Evolutionary conservation across 2,113 vertebrate species (phyloP).

Genomic region (Epinephelus lanceolatus): DNA sequence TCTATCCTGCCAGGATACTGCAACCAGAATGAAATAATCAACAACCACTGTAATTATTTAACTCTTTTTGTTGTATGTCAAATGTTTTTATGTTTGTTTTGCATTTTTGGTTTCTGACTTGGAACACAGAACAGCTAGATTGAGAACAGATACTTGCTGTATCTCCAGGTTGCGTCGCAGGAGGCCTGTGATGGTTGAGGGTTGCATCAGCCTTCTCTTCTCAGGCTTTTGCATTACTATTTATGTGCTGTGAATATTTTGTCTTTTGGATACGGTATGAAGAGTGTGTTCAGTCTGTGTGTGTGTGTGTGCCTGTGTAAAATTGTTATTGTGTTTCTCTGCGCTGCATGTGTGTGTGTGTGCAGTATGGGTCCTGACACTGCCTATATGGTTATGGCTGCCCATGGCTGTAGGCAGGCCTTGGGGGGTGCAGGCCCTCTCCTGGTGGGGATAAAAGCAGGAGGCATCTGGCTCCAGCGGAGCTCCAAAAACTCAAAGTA

Average conservation of each 20-base stretch:
- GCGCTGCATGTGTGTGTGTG: conserved; percentile 15
- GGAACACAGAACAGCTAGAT: not conserved
- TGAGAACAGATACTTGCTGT: not conserved
- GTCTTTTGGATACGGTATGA: conserved; percentile 67
- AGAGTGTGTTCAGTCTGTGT: conserved; percentile 30
- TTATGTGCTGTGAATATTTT: conserved; percentile 76
- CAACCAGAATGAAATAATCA: conserved; percentile 24
- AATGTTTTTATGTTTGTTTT: conserved; percentile 34
- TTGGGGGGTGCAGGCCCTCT: conserved; percentile 90
- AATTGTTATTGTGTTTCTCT: not conserved
- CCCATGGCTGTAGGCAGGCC: conserved; percentile 90
- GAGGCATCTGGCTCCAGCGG: conserved; percentile 96
- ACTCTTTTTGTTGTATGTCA: conserved; percentile 2
- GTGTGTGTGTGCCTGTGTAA: conserved; percentile 30
- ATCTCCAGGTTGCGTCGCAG: conserved; percentile 49
- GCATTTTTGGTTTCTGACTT: conserved; percentile 21
- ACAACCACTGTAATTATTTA: conserved; percentile 19
- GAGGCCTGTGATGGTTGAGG: conserved; percentile 45
- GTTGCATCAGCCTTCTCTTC: conserved; percentile 53
- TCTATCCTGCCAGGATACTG: conserved; percentile 38
- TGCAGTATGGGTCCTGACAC: conserved; percentile 76
- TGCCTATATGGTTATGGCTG: conserved; percentile 78
- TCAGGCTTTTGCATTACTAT: conserved; percentile 64
- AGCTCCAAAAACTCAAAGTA: conserved; percentile 95
- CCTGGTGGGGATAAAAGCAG: conserved; percentile 95